phyloP scores from a whole-genome alignment of 2,888 invertebrate species.

The Deilephila porcellus region DNA sequence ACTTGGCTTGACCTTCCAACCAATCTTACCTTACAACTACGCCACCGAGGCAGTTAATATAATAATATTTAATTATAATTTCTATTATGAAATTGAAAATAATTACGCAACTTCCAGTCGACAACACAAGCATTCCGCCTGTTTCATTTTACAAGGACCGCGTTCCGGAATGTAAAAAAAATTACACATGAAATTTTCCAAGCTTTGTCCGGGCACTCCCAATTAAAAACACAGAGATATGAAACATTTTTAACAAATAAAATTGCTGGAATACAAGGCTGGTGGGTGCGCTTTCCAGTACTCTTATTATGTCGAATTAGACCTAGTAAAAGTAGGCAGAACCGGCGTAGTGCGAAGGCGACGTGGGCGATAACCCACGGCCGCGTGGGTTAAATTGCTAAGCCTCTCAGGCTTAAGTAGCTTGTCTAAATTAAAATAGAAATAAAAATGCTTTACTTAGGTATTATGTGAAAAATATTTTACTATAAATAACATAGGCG shows the following conservation, averaged over 20 bases:
- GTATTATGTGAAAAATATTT: too few relatives aligned
- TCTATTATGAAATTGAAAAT: neutral
- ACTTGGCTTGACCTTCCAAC: too few relatives aligned
- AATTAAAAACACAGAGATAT: slow-evolving; percentile 6
- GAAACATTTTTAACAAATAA: slow-evolving; percentile 5
- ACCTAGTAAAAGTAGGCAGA: neutral
- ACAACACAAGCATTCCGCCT: neutral
- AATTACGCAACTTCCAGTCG: neutral
- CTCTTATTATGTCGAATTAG: neutral
- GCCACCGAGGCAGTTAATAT: too few relatives aligned
- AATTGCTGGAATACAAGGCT: neutral
- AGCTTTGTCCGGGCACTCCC: slow-evolving; percentile 1
- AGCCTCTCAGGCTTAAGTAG: too few relatives aligned
- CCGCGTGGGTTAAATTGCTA: too few relatives aligned
- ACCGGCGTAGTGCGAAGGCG: too few relatives aligned
- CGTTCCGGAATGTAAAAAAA: neutral
- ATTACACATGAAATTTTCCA: neutral
- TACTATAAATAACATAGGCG: too few relatives aligned
- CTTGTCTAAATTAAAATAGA: too few relatives aligned
- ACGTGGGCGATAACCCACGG: too few relatives aligned
- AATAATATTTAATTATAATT: neutral
- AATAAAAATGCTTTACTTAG: too few relatives aligned
- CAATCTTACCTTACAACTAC: too few relatives aligned
- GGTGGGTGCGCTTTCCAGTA: neutral
- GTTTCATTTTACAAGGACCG: neutral